Evolutionary conservation across 2,888 invertebrate genomes (phyloP).

Genomic region (Mechanitis messenoides): DNA sequence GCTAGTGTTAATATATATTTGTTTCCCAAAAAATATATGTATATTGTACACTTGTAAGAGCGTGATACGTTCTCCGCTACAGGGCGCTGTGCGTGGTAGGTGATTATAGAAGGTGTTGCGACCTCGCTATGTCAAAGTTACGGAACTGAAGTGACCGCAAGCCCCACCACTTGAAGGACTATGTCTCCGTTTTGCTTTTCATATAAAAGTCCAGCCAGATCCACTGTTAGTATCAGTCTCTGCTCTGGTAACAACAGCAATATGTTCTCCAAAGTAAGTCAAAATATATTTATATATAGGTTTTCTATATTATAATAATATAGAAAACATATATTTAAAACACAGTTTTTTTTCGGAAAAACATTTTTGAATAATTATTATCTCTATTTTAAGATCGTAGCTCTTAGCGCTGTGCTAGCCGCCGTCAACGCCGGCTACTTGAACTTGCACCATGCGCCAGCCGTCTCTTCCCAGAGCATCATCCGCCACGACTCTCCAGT

Average conservation of each 20-base stretch:
- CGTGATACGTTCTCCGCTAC: conserved; percentile 27
- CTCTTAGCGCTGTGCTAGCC: conserved; percentile 68
- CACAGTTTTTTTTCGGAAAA: too few relatives aligned
- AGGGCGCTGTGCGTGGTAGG: conserved; percentile 40
- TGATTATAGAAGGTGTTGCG: conserved; percentile 56
- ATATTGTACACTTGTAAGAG: neutral
- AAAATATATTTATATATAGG: neutral
- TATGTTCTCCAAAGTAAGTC: conserved; percentile 75
- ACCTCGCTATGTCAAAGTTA: conserved; percentile 76
- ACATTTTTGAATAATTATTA: neutral
- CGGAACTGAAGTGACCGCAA: conserved; percentile 71
- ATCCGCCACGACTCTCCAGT: conserved; percentile 64
- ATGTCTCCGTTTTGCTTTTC: conserved; percentile 70
- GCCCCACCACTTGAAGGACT: conserved; percentile 63
- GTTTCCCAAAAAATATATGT: neutral
- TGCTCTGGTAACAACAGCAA: conserved; percentile 70
- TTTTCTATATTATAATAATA: neutral
- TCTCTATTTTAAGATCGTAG: conserved; percentile 51
- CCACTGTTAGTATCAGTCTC: conserved; percentile 74
- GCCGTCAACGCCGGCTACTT: conserved; percentile 76
- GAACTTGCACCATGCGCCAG: conserved; percentile 57
- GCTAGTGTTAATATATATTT: too few relatives aligned
- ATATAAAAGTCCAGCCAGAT: conserved; percentile 69
- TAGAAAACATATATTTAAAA: too few relatives aligned
- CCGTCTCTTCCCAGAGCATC: conserved; percentile 73